These are phyloP conservation scores for Scaptodrosophila latifasciaeformis DNA, from an alignment of 2,888 invertebrate species.

Conservation along the genomic window DNA sequence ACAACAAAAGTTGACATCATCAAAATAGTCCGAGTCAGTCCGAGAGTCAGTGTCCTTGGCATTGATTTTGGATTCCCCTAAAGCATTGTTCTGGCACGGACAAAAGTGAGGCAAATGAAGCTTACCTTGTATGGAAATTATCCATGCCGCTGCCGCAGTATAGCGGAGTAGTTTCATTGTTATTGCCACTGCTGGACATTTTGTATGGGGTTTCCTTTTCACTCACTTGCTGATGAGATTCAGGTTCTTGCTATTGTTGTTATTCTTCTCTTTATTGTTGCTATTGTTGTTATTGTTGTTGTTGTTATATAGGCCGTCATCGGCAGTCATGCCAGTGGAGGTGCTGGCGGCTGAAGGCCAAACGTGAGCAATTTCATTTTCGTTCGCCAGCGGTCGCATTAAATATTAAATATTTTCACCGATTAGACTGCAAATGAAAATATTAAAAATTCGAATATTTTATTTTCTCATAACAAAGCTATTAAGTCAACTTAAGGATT, in stretches of 20 bases:
- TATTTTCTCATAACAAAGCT: no score
- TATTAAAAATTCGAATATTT: no score
- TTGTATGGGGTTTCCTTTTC: no score
- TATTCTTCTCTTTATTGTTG: constrained; percentile 19
- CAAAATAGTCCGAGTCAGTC: not conserved
- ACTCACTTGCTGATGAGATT: constrained; percentile 1
- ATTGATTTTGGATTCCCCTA: constrained; percentile 6
- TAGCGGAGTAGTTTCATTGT: constrained; percentile 60
- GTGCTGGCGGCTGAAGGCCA: not conserved
- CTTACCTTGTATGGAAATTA: constrained; percentile 72
- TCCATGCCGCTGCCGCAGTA: constrained; percentile 71
- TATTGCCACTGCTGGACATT: constrained; percentile 42
- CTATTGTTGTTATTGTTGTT: constrained; percentile 5
- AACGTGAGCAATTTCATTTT: not conserved
- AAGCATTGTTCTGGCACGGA: not conserved
- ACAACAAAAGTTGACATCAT: constrained; percentile 9
- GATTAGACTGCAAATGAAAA: no score
- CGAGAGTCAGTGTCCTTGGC: constrained; percentile 24
- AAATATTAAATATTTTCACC: constrained; percentile 1
- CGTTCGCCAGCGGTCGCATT: not conserved
- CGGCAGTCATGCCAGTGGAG: not conserved
- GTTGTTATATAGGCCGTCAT: constrained; percentile 7
- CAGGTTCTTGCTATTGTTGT: constrained; percentile 34
- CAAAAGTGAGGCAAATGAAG: constrained; percentile 10
- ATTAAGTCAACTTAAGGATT: no score